Percentiles rank a stretch among this genome's conserved stretches.
These are phyloP conservation scores for Bovichtus diacanthus DNA, from an alignment of 2,797 vertebrate genomes.

Conservation along the genomic window DNA sequence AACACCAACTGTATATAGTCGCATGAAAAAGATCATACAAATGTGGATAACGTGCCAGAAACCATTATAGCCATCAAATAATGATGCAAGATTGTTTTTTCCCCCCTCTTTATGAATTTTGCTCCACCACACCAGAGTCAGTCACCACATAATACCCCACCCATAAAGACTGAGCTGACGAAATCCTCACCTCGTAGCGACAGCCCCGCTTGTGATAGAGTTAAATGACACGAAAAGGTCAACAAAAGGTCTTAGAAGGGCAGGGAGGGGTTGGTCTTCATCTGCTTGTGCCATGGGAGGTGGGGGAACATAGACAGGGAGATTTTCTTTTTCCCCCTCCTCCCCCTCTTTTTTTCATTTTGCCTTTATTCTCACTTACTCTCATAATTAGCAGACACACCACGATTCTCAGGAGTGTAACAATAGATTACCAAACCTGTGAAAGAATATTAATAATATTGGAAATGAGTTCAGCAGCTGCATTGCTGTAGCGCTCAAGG, in stretches of 20 bases:
- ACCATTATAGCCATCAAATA: not conserved
- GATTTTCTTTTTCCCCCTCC: constrained; percentile 25
- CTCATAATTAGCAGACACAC: constrained; percentile 57
- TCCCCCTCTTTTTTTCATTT: constrained; percentile 1
- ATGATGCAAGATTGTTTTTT: not conserved
- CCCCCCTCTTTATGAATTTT: not conserved
- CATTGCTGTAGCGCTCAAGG: constrained; percentile 4
- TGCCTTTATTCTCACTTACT: constrained; percentile 34
- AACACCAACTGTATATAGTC: not conserved
- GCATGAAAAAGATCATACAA: not conserved
- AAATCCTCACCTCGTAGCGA: constrained; percentile 49
- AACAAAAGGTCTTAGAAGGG: constrained; percentile 81
- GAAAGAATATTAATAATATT: constrained; percentile 50
- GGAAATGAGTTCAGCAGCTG: constrained; percentile 36
- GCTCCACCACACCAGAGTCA: not conserved
- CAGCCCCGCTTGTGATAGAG: constrained; percentile 61
- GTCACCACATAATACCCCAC: constrained; percentile 11
- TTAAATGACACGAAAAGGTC: constrained; percentile 80
- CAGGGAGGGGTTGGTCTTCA: constrained; percentile 58
- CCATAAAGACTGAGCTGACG: constrained; percentile 39
- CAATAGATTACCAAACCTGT: constrained; percentile 24
- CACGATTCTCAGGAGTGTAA: constrained; percentile 38
- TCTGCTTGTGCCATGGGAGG: constrained; percentile 47
- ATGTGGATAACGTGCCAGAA: not conserved
- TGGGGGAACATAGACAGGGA: constrained; percentile 36